A percentile compares a stretch with the other conserved stretches of the same genome.
Evolutionary conservation across 1,140 invertebrate genomes (phyloP).

Genomic region (Luehdorfia chinensis): DNA sequence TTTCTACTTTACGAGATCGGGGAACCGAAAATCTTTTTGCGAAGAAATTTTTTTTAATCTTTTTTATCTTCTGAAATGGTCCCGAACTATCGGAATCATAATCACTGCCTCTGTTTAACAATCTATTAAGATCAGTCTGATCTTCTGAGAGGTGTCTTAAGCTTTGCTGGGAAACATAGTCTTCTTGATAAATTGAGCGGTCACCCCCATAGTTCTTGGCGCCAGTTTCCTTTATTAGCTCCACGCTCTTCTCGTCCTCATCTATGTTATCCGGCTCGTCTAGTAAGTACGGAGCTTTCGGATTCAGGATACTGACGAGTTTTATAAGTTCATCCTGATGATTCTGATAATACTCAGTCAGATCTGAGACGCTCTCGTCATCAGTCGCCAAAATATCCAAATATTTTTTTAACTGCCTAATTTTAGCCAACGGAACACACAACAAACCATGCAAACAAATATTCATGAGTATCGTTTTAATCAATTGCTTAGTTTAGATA

Average conservation of each 20-base stretch:
- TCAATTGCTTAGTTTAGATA: conserved; percentile 21
- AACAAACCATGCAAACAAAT: conserved; percentile 72
- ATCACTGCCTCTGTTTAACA: conserved; percentile 48
- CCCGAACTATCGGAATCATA: conserved; percentile 47
- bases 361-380: conserved; percentile 54
- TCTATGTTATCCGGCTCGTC: conserved; percentile 56
- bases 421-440: conserved; percentile 37
- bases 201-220: conserved; percentile 53
- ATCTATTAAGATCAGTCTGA: conserved; percentile 55
- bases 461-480: conserved; percentile 52
- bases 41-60: conserved; percentile 57
- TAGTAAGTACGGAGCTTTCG: conserved; percentile 49
- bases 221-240: conserved; percentile 35
- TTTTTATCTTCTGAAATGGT: conserved; percentile 53
- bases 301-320: conserved; percentile 56
- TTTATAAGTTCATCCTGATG: conserved; percentile 62
- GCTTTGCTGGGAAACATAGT: conserved; percentile 52
- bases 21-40: conserved; percentile 40
- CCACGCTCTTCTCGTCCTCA: conserved; percentile 58
- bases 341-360: conserved; percentile 58
- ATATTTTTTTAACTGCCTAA: conserved; percentile 74
- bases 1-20: conserved; percentile 41
- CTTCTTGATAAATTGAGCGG: conserved; percentile 59
- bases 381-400: conserved; percentile 75
- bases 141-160: conserved; percentile 61